Conservation (phyloP, 2,888 invertebrate species). For the Ellobium chinense region DNA sequence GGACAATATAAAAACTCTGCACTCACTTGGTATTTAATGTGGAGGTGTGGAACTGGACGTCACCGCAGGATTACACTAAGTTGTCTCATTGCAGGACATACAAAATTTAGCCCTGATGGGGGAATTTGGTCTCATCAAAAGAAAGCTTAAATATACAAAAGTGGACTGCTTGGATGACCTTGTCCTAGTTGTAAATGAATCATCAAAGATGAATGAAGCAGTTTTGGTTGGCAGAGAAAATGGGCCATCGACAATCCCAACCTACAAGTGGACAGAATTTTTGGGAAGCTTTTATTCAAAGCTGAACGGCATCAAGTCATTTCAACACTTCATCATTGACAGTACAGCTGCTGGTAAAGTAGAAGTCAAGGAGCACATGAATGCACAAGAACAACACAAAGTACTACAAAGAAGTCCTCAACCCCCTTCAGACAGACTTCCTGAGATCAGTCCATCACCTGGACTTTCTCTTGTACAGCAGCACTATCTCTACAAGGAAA, state of each 20-base stretch:
- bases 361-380: neutral
- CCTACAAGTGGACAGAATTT: slow-evolving; percentile 33
- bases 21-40: slow-evolving; percentile 29
- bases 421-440: neutral
- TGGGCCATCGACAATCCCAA: slow-evolving; percentile 30
- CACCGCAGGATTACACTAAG: slow-evolving; percentile 12
- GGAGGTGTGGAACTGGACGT: slow-evolving; percentile 26
- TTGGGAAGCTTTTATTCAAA: slow-evolving; percentile 18
- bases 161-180: slow-evolving; percentile 46
- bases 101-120: slow-evolving; percentile 50
- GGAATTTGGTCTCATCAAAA: slow-evolving; percentile 49
- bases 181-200: neutral
- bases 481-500: slow-evolving; percentile 14
- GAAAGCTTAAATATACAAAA: slow-evolving; percentile 1
- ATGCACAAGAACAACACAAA: neutral
- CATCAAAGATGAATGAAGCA: neutral
- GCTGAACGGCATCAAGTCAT: slow-evolving; percentile 29
- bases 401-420: neutral
- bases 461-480: neutral
- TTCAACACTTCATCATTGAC: slow-evolving; percentile 37
- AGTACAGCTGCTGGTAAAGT: neutral
- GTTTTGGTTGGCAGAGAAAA: slow-evolving; percentile 30
- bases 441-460: neutral
- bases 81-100: slow-evolving; percentile 46
- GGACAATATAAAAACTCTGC: slow-evolving; percentile 36